Percentiles rank a stretch among this genome's conserved stretches.
phyloP scores from a whole-genome alignment of 2,888 invertebrate genomes.

The Campopleginae sp. region DNA sequence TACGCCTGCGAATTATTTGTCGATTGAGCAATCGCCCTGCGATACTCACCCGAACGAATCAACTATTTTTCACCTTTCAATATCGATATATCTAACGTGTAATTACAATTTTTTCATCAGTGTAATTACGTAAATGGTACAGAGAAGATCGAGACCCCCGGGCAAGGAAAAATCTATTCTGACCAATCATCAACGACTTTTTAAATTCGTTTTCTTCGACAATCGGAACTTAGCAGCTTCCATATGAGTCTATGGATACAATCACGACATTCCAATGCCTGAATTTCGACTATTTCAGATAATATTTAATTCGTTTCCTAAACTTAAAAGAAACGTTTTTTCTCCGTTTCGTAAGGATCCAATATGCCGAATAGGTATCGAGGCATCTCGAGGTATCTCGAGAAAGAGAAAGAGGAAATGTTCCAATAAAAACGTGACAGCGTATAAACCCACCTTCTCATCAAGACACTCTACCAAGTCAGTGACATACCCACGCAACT shows the following conservation, averaged over 20 bases:
- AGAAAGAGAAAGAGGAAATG: constrained; percentile 71
- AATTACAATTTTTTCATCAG: constrained; percentile 65
- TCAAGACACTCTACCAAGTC: constrained; percentile 99
- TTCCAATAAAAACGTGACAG: constrained; percentile 80
- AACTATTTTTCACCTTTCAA: constrained; percentile 14
- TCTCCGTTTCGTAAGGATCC: constrained; percentile 69
- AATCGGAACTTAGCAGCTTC: neutral
- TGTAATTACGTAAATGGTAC: constrained; percentile 68
- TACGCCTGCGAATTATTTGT: constrained; percentile 47
- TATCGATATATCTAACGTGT: constrained; percentile 21
- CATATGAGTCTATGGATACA: neutral
- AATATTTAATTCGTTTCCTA: constrained; percentile 5
- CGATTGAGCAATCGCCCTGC: constrained; percentile 54
- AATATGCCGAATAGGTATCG: constrained; percentile 74
- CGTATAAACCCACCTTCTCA: constrained; percentile 92
- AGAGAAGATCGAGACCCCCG: constrained; percentile 76
- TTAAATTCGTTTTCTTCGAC: neutral
- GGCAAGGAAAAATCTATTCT: constrained; percentile 65
- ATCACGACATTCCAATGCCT: neutral
- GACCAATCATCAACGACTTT: constrained; percentile 23
- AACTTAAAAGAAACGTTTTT: constrained; percentile 19
- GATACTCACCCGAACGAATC: constrained; percentile 63
- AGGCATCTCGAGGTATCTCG: constrained; percentile 68
- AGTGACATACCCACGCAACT: constrained; percentile 96
- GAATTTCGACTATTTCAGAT: neutral